Base-by-base conservation (phyloP, 2,888 invertebrate genomes). In the Drosophila basisetae region DNA sequence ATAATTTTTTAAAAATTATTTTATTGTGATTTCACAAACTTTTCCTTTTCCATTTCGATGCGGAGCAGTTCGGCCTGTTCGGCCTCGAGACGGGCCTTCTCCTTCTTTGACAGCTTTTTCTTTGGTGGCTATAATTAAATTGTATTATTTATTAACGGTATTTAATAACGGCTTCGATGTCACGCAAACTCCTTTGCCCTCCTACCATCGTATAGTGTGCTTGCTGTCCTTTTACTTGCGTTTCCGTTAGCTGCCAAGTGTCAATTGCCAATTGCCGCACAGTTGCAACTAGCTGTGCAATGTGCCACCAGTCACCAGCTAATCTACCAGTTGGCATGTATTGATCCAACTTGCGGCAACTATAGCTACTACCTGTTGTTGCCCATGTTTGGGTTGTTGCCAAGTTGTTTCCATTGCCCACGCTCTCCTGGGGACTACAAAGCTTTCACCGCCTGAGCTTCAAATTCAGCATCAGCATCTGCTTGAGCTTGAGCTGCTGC, bases 41-140 rank as follows among this genome's bases (percentile, higher is more conserved):
- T 93, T 73, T 94, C 94, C 67, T 91, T 92, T 78, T 94, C 94
- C 92, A 92, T 91, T 90, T 94, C 94, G 54, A 93, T 92, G 62
- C 94, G 92, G 35, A 93, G 72, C 58, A 94, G 69, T 75, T 94
- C 94, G 10, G 93, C 93, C 72, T 92, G 93, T 76, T 94, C 94
- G 30, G 93, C 93, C 80, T 94, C 94, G 7, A 94, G 74, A 9
- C 92, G 91, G 0, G 92, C 93, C 83, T 92, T 93, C 68, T 94
- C 94, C 80, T 94, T 94, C 82, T 94, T 94, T 3, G 93, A 92
- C 7, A 94, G 83, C 80, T 94, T 94, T 88, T 94, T 94, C 76
- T 94, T 94, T 7, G 92, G 91, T 16, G 93, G 92, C 93, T 93
- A 59, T 53, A 75, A 70, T 66, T 31, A 54, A 62, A 73, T 67